Conservation (phyloP, 2,888 invertebrate genomes). For the Acrocyrtus sp. region DNA sequence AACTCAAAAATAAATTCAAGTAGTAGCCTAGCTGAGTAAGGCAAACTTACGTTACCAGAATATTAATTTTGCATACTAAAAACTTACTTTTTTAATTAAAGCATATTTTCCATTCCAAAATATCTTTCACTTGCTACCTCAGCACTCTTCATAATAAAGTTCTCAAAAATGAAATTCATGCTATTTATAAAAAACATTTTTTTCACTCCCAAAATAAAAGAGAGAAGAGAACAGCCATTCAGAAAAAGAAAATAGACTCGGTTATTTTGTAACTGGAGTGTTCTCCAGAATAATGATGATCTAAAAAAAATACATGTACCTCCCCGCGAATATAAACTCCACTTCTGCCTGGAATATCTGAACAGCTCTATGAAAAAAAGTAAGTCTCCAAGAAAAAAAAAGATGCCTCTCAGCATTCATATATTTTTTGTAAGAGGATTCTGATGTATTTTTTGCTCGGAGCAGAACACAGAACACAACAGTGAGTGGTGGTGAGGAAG, state of each 20-base stretch:
- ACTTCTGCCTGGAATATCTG: too few relatives aligned
- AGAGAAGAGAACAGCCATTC: neutral
- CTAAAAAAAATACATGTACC: too few relatives aligned
- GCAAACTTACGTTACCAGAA: neutral
- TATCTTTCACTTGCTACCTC: too few relatives aligned
- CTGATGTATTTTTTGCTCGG: too few relatives aligned
- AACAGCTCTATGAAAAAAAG: too few relatives aligned
- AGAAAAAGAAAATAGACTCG: neutral
- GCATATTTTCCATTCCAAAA: neutral
- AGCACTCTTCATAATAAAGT: too few relatives aligned
- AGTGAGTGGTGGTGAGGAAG: too few relatives aligned
- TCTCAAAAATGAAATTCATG: too few relatives aligned
- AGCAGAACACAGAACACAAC: too few relatives aligned
- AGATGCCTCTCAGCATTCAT: neutral
- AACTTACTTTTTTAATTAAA: neutral
- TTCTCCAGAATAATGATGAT: slow-evolving; percentile 42
- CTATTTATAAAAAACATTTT: neutral
- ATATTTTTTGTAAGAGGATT: neutral
- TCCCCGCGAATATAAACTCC: too few relatives aligned
- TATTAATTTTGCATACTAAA: neutral
- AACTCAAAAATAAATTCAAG: too few relatives aligned
- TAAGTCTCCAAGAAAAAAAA: neutral
- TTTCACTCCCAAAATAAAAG: neutral
- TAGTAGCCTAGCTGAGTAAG: too few relatives aligned
- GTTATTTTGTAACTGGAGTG: slow-evolving; percentile 18